Evolutionary conservation across 2,888 invertebrate genomes (phyloP).

Genomic region (Pachycephus smyrnensis): DNA sequence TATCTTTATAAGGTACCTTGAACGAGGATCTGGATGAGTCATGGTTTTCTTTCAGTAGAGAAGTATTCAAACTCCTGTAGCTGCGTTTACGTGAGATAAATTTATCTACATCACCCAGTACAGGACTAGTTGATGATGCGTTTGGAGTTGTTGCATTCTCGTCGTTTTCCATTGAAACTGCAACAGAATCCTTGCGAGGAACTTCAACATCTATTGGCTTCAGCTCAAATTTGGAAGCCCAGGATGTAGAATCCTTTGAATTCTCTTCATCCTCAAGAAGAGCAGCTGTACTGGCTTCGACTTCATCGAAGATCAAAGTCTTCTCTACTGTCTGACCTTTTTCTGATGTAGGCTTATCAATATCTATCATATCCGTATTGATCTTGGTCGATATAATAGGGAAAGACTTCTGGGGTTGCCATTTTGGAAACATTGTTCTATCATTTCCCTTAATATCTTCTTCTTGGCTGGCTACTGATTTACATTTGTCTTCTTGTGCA

Average conservation of each 20-base stretch:
- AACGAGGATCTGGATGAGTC: too few species aligned
- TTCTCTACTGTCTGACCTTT: conserved; percentile 8
- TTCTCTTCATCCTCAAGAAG: conserved; percentile 59
- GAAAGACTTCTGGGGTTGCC: conserved; percentile 9
- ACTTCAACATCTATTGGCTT: background rate
- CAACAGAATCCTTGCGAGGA: too few species aligned
- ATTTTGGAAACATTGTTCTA: conserved; percentile 9
- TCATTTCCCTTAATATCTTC: conserved; percentile 4
- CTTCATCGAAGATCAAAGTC: conserved; percentile 50
- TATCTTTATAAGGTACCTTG: background rate
- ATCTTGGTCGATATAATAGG: background rate
- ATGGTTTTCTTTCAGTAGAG: too few species aligned
- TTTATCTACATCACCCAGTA: background rate
- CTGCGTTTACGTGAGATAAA: background rate
- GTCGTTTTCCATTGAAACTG: conserved; percentile 15
- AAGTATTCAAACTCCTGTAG: background rate
- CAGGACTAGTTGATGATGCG: conserved; percentile 13
- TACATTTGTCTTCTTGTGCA: too few species aligned
- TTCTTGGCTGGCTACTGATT: background rate
- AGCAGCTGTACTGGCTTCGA: conserved; percentile 58
- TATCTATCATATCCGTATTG: conserved; percentile 1
- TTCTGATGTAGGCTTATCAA: background rate
- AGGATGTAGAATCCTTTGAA: conserved; percentile 15
- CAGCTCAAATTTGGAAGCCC: conserved; percentile 6
- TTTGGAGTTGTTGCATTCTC: conserved; percentile 11